A percentile compares a stretch with the other conserved stretches of the same genome.
These are phyloP conservation scores for Carabus problematicus DNA, from an alignment of 2,888 invertebrate species.

Conservation along the genomic window DNA sequence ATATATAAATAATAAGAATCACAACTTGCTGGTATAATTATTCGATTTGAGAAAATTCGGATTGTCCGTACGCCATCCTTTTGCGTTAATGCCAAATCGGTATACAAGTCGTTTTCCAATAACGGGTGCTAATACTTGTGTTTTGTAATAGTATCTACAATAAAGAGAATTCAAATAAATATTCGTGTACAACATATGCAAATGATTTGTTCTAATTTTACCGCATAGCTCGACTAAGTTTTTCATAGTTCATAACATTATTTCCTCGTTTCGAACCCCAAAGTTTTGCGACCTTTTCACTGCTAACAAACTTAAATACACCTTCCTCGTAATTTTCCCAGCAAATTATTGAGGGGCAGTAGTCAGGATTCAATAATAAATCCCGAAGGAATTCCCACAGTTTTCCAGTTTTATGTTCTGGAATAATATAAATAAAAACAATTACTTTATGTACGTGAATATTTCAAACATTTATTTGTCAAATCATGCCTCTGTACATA, in stretches of 20 bases:
- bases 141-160: conserved; percentile 80
- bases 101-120: conserved; percentile 79
- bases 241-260: conserved; percentile 90
- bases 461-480: conserved; percentile 8
- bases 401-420: conserved; percentile 53
- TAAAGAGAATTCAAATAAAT: conserved; percentile 10
- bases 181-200: background rate
- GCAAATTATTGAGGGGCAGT: conserved; percentile 82
- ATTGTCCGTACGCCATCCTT: conserved; percentile 67
- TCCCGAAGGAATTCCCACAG: conserved; percentile 89
- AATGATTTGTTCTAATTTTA: conserved; percentile 51
- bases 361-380: conserved; percentile 75
- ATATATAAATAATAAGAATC: background rate
- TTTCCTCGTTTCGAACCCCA: conserved; percentile 90
- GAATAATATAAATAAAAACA: conserved; percentile 32
- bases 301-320: conserved; percentile 87
- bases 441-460: conserved; percentile 21
- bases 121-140: conserved; percentile 76
- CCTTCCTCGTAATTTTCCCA: conserved; percentile 88
- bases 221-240: conserved; percentile 89
- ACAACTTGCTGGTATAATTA: no score
- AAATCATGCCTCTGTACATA: conserved; percentile 20
- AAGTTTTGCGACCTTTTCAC: conserved; percentile 83
- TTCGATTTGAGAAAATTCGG: conserved; percentile 15
- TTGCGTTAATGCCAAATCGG: conserved; percentile 82